Evolutionary conservation across 2,888 invertebrate genomes (phyloP), one percentile per base, ranked within the genome.

Genomic region (Adelphocoris suturalis): DNA sequence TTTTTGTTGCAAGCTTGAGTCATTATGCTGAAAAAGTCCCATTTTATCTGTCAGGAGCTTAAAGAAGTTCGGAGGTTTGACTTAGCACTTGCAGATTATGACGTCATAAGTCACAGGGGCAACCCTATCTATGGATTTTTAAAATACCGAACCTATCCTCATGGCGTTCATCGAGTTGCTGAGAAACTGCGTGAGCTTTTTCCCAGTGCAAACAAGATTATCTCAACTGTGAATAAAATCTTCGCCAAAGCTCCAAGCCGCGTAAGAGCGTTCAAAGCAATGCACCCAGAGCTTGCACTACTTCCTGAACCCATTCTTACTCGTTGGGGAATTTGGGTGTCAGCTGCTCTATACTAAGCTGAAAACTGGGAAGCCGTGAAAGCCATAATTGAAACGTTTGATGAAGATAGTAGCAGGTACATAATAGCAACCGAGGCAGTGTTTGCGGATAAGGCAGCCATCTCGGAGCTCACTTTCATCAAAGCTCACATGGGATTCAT

Each of bases 301-400:
- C 90, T 86, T n/a, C 91, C 90, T 76, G 68, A 90, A 87, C 85
- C 91, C 19, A 75, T 88, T 28, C 48, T 90, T 5, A 88, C 89
- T 2, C 47, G 86, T 23, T 90, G 91, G 88, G 90, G 90, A 5
- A 91, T 90, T n/a, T 90, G 90, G 90, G 61, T 90, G 28, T 68
- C 46, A 75, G 86, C 86, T 13, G 86, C 86, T 75, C n/a, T 86
- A 12, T 86, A 86, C 47, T 86, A 86, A 19, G 85, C 85, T 52
- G 57, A 85, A 52, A 52, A 48, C 37, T n/a, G 19, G 23, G 85
- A 85, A 23, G 75, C 75, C 23, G 61, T 37, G 75, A 84, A 84
- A 84, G 84, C 27, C 14, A 12, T 84, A 19, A 46, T 84, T 27
- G 57, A 52, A 28, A 84, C 57, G 84, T 84, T 52, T 84, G 84